phyloP scores from a whole-genome alignment of 2,888 invertebrate species.

The Xanthia togata region DNA sequence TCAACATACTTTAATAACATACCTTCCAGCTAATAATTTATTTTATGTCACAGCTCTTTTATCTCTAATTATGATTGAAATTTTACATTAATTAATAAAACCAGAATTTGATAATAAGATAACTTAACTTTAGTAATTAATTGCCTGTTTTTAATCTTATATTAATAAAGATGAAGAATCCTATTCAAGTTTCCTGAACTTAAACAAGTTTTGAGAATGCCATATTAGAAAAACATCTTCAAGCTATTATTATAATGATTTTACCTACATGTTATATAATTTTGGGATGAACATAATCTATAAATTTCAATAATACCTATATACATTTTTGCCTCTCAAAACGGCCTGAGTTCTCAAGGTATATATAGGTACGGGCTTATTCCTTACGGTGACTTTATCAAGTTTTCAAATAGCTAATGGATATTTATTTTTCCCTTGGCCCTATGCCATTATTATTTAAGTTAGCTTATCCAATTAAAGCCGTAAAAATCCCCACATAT shows the following conservation, averaged over 20 bases:
- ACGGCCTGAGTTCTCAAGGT: conserved; percentile 17
- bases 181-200: conserved; percentile 33
- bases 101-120: conserved; percentile 12
- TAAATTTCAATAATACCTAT: not conserved
- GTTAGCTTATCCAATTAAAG: not conserved
- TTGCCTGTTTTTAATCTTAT: conserved; percentile 2
- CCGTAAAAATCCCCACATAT: too few species aligned
- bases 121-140: conserved; percentile 22
- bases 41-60: not conserved
- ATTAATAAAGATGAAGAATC: conserved; percentile 17
- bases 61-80: not conserved
- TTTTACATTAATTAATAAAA: not conserved
- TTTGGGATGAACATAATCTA: not conserved
- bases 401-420: conserved; percentile 27
- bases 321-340: conserved; percentile 11
- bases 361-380: conserved; percentile 10
- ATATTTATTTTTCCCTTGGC: conserved; percentile 13
- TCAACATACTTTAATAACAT: too few species aligned
- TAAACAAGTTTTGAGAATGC: conserved; percentile 43
- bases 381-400: conserved; percentile 5
- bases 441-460: conserved; percentile 14
- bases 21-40: not conserved
- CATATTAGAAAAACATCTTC: conserved; percentile 19
- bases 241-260: conserved; percentile 10
- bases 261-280: conserved; percentile 9